Percentiles rank a stretch among this genome's conserved stretches.
These are phyloP conservation scores for Eucera pruinosa DNA, from an alignment of 2,888 invertebrate genomes.

Conservation along the genomic window DNA sequence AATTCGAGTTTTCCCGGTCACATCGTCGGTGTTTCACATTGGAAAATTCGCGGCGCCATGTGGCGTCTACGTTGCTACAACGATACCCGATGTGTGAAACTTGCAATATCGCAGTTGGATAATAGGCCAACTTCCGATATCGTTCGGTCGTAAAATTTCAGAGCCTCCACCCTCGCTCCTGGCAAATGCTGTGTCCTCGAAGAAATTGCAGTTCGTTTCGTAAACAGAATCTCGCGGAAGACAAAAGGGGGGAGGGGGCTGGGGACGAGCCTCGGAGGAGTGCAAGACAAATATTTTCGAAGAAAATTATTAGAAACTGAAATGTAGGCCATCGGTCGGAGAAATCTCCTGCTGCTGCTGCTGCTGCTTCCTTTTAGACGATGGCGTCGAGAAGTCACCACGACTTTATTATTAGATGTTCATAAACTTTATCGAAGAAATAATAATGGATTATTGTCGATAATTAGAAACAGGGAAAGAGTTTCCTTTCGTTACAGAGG, in stretches of 20 bases:
- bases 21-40: background rate
- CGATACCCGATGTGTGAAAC: slow-evolving; percentile 27
- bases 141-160: slow-evolving; percentile 7
- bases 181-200: background rate
- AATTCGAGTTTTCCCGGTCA: slow-evolving; percentile 33
- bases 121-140: slow-evolving; percentile 42
- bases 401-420: background rate
- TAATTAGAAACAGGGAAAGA: background rate
- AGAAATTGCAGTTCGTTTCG: slow-evolving; percentile 27
- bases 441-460: background rate
- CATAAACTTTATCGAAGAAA: background rate
- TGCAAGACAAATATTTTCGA: slow-evolving; percentile 14
- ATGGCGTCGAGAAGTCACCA: background rate
- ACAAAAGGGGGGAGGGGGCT: background rate
- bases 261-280: background rate
- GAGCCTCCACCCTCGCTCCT: background rate
- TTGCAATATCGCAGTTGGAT: slow-evolving; percentile 40
- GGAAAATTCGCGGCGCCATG: slow-evolving; percentile 38
- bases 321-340: background rate
- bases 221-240: slow-evolving; percentile 20
- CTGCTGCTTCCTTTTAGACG: background rate
- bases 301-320: slow-evolving; percentile 3
- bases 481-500: background rate
- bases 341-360: too few relatives aligned
- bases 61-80: slow-evolving; percentile 12